Conservation (phyloP, 2,888 invertebrate genomes). For the Cryptosula pallasiana region DNA sequence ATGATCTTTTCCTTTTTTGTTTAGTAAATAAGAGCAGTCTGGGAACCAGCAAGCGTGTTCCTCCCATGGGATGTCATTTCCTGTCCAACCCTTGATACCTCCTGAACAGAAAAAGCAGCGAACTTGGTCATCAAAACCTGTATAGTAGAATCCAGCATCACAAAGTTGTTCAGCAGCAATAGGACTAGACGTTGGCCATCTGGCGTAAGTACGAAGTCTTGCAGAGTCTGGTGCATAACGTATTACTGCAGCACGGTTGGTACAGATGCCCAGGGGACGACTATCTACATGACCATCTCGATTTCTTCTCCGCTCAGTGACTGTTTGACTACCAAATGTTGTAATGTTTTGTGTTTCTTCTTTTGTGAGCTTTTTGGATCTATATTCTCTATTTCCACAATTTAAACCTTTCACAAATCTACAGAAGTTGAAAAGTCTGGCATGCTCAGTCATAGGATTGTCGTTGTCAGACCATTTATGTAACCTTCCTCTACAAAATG, state of each 20-base stretch:
- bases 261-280: neutral
- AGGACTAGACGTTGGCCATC: conserved; percentile 3
- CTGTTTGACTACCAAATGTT: neutral
- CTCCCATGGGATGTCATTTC: conserved; percentile 84
- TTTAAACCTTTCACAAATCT: conserved; percentile 6
- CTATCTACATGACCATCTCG: neutral
- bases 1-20: conserved; percentile 69
- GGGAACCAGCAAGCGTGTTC: conserved; percentile 90
- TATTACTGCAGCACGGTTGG: neutral
- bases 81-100: conserved; percentile 88
- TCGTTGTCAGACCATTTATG: neutral
- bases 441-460: neutral
- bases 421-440: neutral
- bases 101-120: conserved; percentile 91
- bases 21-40: conserved; percentile 73
- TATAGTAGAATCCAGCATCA: conserved; percentile 87
- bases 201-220: neutral
- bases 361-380: neutral
- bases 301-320: neutral
- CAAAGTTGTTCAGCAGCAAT: conserved; percentile 63
- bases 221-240: conserved; percentile 2
- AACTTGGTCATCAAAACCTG: conserved; percentile 76
- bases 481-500: conserved; percentile 3
- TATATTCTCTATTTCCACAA: conserved; percentile 1
- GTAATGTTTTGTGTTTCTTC: neutral